Conservation (phyloP, 2,888 invertebrate genomes). For the Dasysyrphus albostriatus region DNA sequence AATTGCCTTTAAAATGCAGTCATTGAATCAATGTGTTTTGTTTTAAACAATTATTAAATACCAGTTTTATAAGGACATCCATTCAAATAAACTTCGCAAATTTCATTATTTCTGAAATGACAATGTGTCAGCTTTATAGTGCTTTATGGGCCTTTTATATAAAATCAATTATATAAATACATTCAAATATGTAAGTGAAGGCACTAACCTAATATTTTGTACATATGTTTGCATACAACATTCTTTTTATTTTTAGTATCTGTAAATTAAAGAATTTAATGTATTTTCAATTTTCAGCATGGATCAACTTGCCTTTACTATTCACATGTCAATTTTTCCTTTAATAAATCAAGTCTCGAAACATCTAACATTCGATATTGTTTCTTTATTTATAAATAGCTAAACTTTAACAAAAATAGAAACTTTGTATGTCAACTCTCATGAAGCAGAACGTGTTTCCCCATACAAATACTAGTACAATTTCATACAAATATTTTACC, state of each 20-base stretch:
- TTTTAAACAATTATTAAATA: not conserved
- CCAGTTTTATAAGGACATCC: not conserved
- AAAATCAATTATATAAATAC: too few species aligned
- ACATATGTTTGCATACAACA: too few species aligned
- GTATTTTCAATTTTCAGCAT: too few species aligned
- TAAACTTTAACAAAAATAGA: not conserved
- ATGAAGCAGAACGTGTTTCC: conserved; percentile 36
- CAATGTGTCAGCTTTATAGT: not conserved
- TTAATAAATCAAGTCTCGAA: not conserved
- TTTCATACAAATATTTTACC: conserved; percentile 32
- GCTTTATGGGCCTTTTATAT: not conserved
- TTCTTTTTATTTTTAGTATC: not conserved
- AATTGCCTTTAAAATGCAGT: not conserved
- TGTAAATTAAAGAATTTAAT: too few species aligned
- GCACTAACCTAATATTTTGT: not conserved
- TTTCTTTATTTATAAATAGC: not conserved
- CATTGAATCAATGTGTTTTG: not conserved
- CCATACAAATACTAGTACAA: conserved; percentile 11
- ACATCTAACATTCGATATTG: not conserved
- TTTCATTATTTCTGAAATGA: not conserved
- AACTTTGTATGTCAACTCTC: conserved; percentile 33
- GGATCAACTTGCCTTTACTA: not conserved
- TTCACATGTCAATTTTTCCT: not conserved
- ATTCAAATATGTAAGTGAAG: not conserved
- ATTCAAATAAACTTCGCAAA: too few species aligned